phyloP scores from a whole-genome alignment of 2,113 vertebrate species.

The Vanacampus margaritifer region DNA sequence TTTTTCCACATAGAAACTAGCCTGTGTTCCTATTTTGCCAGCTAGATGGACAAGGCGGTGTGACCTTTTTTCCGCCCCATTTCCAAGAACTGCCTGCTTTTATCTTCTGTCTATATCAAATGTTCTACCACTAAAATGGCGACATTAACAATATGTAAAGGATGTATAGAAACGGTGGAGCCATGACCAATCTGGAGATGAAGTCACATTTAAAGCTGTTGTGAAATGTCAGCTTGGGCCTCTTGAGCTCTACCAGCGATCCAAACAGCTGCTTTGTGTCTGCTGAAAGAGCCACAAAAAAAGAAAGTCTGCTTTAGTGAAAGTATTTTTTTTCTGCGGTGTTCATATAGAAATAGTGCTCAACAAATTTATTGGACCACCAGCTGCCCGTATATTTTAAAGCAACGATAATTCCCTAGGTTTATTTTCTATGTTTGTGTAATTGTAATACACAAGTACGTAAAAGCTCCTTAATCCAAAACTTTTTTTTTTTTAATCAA shows the following conservation, averaged over 20 bases:
- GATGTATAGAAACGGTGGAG: slow-evolving; percentile 2
- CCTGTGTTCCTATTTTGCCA: neutral
- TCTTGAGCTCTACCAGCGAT: slow-evolving; percentile 40
- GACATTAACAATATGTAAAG: neutral
- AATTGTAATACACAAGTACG: neutral
- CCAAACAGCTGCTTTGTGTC: slow-evolving; percentile 49
- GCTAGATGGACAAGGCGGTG: neutral
- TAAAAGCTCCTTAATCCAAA: neutral
- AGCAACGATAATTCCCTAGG: neutral
- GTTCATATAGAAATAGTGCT: neutral
- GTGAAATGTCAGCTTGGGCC: slow-evolving; percentile 39
- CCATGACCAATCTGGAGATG: slow-evolving; percentile 7
- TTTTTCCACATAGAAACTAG: slow-evolving; percentile 5
- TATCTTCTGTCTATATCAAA: neutral
- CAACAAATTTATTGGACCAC: no score
- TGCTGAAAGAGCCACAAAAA: slow-evolving; percentile 58
- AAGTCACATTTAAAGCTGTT: slow-evolving; percentile 31
- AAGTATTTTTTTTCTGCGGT: slow-evolving; percentile 34
- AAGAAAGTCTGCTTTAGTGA: slow-evolving; percentile 35
- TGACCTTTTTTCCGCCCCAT: neutral
- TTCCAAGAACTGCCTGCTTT: slow-evolving; percentile 2
- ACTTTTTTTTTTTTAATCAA: neutral
- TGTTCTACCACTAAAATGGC: neutral
- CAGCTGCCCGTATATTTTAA: no score
- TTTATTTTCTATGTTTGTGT: neutral